A percentile compares a stretch with the other conserved stretches of the same genome.
Conservation (phyloP, 2,888 invertebrate genomes). For the Brachylomia viminalis region DNA sequence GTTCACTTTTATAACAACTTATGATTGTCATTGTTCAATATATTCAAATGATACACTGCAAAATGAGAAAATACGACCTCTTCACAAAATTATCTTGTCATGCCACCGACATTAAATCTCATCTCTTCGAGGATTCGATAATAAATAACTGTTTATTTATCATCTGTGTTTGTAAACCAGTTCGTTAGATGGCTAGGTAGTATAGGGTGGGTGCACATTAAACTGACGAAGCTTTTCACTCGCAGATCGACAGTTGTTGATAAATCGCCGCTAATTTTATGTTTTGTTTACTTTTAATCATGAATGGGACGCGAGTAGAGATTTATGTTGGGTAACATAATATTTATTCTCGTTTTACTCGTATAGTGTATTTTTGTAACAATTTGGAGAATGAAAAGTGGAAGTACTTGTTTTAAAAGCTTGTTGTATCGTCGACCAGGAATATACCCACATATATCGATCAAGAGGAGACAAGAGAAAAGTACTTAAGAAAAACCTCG, state of each 20-base stretch:
- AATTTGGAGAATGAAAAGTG: not conserved
- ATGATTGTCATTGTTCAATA: not conserved
- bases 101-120: not conserved
- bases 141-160: conserved; percentile 48
- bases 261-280: conserved; percentile 54
- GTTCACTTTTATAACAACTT: not conserved
- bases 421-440: not conserved
- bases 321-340: conserved; percentile 15
- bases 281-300: conserved; percentile 61
- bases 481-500: no score
- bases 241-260: conserved; percentile 53
- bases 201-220: conserved; percentile 19
- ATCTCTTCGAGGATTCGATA: conserved; percentile 22
- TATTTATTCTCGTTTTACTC: conserved; percentile 25
- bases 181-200: conserved; percentile 27
- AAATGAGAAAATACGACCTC: not conserved
- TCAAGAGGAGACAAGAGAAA: not conserved
- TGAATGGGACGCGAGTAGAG: conserved; percentile 34
- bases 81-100: conserved; percentile 6
- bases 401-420: not conserved
- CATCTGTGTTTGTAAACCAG: conserved; percentile 39
- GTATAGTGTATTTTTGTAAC: conserved; percentile 3
- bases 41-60: not conserved
- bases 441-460: not conserved
- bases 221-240: conserved; percentile 36